phyloP scores from a whole-genome alignment of 2,113 vertebrate species.

The Pionites leucogaster region DNA sequence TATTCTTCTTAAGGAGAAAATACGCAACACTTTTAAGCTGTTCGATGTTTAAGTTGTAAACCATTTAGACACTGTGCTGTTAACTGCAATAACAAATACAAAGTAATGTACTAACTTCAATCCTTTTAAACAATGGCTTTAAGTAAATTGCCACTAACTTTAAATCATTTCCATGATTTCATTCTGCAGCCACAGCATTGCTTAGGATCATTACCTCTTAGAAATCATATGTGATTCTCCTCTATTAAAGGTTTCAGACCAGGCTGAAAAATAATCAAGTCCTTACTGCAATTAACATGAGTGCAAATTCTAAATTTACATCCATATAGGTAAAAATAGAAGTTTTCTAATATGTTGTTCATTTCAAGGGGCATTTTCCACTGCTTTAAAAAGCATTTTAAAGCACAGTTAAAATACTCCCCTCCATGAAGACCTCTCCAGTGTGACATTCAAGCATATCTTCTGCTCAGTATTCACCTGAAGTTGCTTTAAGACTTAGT shows the following conservation, averaged over 20 bases:
- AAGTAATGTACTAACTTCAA: neutral
- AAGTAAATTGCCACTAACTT: neutral
- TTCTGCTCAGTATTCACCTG: neutral
- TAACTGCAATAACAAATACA: neutral
- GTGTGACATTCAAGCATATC: neutral
- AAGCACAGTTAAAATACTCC: neutral
- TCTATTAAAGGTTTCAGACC: neutral
- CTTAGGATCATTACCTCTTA: neutral
- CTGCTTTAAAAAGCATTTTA: neutral
- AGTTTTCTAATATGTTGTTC: neutral
- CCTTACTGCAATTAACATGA: neutral
- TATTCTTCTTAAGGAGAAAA: neutral
- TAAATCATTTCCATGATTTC: neutral
- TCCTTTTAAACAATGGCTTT: neutral
- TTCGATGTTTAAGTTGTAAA: neutral
- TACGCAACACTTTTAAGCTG: neutral
- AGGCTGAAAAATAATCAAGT: neutral
- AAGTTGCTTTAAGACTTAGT: neutral
- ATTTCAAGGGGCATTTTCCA: neutral
- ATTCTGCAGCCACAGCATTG: neutral
- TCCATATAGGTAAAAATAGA: neutral
- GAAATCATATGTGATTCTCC: neutral
- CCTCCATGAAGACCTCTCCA: neutral
- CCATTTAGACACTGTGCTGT: fast-evolving
- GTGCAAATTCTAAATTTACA: neutral